Base-by-base conservation (phyloP, 2,113 vertebrate genomes). In the Protobothrops flavoviridis region DNA sequence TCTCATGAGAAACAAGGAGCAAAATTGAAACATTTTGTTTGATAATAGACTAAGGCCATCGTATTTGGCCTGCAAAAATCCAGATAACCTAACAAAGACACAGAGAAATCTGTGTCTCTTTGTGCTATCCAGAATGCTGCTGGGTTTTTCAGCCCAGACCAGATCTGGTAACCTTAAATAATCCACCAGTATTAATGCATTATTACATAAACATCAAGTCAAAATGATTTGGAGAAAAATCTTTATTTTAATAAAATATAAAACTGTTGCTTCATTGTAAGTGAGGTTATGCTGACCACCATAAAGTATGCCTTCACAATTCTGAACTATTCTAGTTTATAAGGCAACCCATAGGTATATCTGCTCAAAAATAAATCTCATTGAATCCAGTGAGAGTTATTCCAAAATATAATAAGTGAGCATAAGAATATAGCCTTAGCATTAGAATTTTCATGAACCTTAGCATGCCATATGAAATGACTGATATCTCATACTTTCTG, bases 381-480 rank as follows among this genome's bases (percentile, higher is more conserved):
- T 9, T 81, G 33, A 81, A 39, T 39, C 20, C n/a, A 39, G 6
- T 39, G 5, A 39, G 15, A 39, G 15, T 39, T 81, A 81, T 81
- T 81, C 69, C 33, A 39, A 81, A 81, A 39, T 81, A 39, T 81
- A 39, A 15, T 81, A 81, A 81, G 15, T 39, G 69, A 85, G 85
- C 26, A 81, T 81, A 55, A 90, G 59, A 90, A 64, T 0, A 0
- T 3, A 94, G 95, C 93, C 88, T 24, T 3, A 3, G 26, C 56
- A 11, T 91, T 86, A 61, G 88, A 1, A 57, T 29, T 93, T 93
- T 88, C 23, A 55, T 1, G 45, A 5, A 69, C 24, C 0, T 39
- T 74, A 8, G 56, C 74, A 69, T 53, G 1, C 94, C 93, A 95
- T 93, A 88, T 90, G 26, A 92, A 93, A 92, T 96, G 92, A 59